Evolutionary conservation across 2,113 vertebrate species (phyloP).

Genomic region (Nyctibius bracteatus): DNA sequence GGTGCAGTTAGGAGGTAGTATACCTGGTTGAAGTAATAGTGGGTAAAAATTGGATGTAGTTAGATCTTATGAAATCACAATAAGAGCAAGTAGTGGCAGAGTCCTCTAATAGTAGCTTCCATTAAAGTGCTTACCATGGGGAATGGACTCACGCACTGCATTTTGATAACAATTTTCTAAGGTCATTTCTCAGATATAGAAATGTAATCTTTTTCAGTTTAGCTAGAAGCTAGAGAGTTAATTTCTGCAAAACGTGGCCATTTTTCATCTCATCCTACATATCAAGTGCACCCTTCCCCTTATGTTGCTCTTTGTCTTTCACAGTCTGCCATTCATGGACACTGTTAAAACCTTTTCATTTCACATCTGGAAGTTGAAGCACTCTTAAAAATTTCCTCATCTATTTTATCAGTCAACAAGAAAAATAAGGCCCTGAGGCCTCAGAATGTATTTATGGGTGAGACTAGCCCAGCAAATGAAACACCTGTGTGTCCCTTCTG

Average conservation of each 20-base stretch:
- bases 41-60: background rate
- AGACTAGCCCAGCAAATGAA: background rate
- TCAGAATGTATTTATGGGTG: background rate
- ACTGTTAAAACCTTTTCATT: background rate
- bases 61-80: background rate
- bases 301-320: background rate
- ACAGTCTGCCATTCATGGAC: background rate
- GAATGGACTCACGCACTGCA: background rate
- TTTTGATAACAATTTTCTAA: background rate
- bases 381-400: background rate
- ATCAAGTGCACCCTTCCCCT: fast-evolving
- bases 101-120: background rate
- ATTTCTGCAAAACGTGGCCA: background rate
- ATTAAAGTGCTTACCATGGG: background rate
- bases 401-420: background rate
- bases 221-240: background rate
- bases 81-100: background rate
- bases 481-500: background rate
- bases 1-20: background rate
- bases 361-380: background rate
- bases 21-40: fast-evolving
- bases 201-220: background rate
- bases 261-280: background rate
- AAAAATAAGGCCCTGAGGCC: background rate
- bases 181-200: background rate